These are phyloP conservation scores for Phrynocephalus forsythii DNA, from an alignment of 2,797 vertebrate species.

Conservation along the genomic window DNA sequence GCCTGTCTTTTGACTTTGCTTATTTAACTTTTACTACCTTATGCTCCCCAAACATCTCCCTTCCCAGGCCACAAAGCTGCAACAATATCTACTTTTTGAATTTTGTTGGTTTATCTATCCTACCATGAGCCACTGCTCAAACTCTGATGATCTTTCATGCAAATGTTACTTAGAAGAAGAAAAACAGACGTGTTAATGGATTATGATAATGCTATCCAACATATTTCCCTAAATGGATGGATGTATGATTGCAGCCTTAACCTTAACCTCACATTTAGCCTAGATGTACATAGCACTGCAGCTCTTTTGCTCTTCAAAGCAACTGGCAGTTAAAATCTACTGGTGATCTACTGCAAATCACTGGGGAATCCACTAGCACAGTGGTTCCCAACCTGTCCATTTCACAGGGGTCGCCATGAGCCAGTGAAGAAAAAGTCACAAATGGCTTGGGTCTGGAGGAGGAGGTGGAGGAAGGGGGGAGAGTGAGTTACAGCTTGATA, in stretches of 20 bases:
- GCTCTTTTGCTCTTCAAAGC: background rate
- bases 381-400: no score
- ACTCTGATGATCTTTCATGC: no score
- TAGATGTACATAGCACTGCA: background rate
- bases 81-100: no score
- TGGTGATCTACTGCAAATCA: background rate
- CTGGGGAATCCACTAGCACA: background rate
- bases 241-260: background rate
- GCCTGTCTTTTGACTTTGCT: no score
- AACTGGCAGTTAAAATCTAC: background rate
- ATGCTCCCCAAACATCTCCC: no score
- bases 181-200: background rate
- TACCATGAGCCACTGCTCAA: background rate
- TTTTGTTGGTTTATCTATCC: background rate
- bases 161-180: background rate
- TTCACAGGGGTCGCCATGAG: no score
- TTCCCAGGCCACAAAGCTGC: no score
- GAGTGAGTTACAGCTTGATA: no score
- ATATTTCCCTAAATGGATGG: background rate
- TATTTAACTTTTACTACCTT: no score
- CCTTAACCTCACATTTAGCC: background rate
- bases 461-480: no score
- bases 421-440: no score
- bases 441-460: no score
- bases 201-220: background rate